These are phyloP conservation scores for Parnassius orleans DNA, from an alignment of 2,888 invertebrate species.

Conservation along the genomic window DNA sequence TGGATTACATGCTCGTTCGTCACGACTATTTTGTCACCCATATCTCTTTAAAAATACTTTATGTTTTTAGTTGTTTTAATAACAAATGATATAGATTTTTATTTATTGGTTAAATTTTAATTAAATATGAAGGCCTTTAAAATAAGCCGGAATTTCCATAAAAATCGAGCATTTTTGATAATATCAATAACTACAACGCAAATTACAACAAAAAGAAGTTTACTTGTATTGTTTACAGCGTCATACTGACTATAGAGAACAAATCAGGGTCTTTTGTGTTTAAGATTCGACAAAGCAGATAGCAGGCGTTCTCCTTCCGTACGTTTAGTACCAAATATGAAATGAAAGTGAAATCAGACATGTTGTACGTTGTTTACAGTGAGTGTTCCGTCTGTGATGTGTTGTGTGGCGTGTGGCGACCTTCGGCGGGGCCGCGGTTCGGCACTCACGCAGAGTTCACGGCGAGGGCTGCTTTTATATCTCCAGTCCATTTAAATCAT, in stretches of 20 bases:
- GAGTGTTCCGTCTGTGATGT: slow-evolving; percentile 24
- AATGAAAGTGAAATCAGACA: slow-evolving; percentile 34
- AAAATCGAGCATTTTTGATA: slow-evolving; percentile 7
- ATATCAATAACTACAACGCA: slow-evolving; percentile 2
- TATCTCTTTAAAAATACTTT: too few relatives aligned
- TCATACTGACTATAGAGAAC: slow-evolving; percentile 1
- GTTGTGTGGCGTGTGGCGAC: slow-evolving; percentile 36
- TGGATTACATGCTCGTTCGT: too few relatives aligned
- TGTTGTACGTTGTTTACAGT: slow-evolving; percentile 27
- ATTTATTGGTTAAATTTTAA: too few relatives aligned
- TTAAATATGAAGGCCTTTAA: too few relatives aligned
- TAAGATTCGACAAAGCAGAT: slow-evolving; percentile 18
- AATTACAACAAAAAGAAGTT: slow-evolving; percentile 1
- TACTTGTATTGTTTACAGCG: slow-evolving; percentile 14
- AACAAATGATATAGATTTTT: too few relatives aligned
- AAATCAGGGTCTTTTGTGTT: slow-evolving; percentile 15
- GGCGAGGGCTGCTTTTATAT: slow-evolving; percentile 71
- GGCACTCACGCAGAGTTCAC: slow-evolving; percentile 56
- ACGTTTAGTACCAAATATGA: slow-evolving; percentile 25
- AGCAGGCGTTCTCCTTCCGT: slow-evolving; percentile 11
- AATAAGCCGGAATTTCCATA: too few relatives aligned
- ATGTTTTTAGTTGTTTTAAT: too few relatives aligned
- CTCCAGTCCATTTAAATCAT: slow-evolving; percentile 69
- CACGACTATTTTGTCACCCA: too few relatives aligned
- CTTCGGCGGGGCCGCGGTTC: slow-evolving; percentile 54